Evolutionary conservation across 2,888 invertebrate species (phyloP).

Genomic region (Microdon myrmicae): DNA sequence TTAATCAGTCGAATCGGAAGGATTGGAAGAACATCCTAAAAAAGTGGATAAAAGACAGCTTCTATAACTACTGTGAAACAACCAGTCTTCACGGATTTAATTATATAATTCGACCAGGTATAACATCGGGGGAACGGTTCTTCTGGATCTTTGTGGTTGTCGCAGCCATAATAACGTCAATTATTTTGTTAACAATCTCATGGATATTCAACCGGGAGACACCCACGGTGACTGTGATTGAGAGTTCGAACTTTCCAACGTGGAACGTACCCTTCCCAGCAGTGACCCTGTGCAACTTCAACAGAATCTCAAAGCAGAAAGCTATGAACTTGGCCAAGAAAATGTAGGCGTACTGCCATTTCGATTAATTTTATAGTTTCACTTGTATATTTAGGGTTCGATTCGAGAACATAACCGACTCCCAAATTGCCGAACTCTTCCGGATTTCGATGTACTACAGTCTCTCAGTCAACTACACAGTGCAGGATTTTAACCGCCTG

Average conservation of each 20-base stretch:
- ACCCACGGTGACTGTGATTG: slow-evolving; percentile 72
- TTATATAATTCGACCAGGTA: slow-evolving; percentile 73
- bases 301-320: slow-evolving; percentile 68
- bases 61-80: slow-evolving; percentile 72
- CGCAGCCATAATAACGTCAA: slow-evolving; percentile 69
- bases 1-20: too few relatives aligned
- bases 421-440: slow-evolving; percentile 58
- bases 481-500: slow-evolving; percentile 54
- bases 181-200: slow-evolving; percentile 71
- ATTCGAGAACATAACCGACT: slow-evolving; percentile 59
- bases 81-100: slow-evolving; percentile 79
- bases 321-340: slow-evolving; percentile 61
- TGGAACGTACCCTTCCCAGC: slow-evolving; percentile 72
- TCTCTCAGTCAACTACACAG: slow-evolving; percentile 54
- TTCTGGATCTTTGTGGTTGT: slow-evolving; percentile 72
- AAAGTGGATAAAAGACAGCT: slow-evolving; percentile 60
- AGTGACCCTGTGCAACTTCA: slow-evolving; percentile 70
- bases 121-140: slow-evolving; percentile 69
- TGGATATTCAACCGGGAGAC: slow-evolving; percentile 72
- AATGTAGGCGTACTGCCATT: slow-evolving; percentile 64
- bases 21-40: slow-evolving; percentile 33
- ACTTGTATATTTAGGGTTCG: slow-evolving; percentile 59
- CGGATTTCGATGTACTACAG: slow-evolving; percentile 58
- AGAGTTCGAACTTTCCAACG: slow-evolving; percentile 70
- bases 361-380: neutral